Percentiles rank a stretch among this genome's conserved stretches.
These are phyloP conservation scores for Eufriesea mexicana DNA, from an alignment of 1,140 invertebrate genomes.

Conservation along the genomic window DNA sequence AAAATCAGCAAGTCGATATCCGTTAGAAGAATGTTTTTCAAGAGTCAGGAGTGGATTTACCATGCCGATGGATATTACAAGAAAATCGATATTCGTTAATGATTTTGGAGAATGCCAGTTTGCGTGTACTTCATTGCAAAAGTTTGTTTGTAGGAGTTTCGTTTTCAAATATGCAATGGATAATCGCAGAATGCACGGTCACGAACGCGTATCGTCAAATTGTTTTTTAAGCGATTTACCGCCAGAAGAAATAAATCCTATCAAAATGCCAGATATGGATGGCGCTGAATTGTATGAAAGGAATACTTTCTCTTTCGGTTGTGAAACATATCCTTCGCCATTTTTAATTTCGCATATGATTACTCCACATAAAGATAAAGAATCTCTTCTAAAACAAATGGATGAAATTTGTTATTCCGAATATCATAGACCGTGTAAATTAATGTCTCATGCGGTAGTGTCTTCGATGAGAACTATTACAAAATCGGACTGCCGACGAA, in stretches of 20 bases:
- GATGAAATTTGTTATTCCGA: conserved; percentile 88
- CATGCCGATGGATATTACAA: conserved; percentile 84
- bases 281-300: conserved; percentile 89
- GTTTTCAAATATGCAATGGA: conserved; percentile 86
- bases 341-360: not conserved
- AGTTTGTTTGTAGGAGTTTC: conserved; percentile 90
- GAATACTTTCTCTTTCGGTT: conserved; percentile 90
- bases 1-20: not conserved
- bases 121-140: conserved; percentile 86
- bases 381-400: too few species aligned
- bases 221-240: conserved; percentile 89
- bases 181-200: not conserved
- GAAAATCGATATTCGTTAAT: conserved; percentile 85
- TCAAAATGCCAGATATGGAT: conserved; percentile 82
- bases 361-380: not conserved
- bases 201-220: conserved; percentile 81
- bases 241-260: conserved; percentile 84
- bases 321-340: conserved; percentile 79
- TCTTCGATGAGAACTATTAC: conserved; percentile 84
- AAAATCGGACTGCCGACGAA: conserved; percentile 87
- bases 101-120: conserved; percentile 89
- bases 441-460: conserved; percentile 86
- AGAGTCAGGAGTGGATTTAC: conserved; percentile 88
- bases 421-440: conserved; percentile 87
- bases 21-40: conserved; percentile 89